Conservation (phyloP, 1,140 invertebrate genomes). For the Saccostrea echinata region DNA sequence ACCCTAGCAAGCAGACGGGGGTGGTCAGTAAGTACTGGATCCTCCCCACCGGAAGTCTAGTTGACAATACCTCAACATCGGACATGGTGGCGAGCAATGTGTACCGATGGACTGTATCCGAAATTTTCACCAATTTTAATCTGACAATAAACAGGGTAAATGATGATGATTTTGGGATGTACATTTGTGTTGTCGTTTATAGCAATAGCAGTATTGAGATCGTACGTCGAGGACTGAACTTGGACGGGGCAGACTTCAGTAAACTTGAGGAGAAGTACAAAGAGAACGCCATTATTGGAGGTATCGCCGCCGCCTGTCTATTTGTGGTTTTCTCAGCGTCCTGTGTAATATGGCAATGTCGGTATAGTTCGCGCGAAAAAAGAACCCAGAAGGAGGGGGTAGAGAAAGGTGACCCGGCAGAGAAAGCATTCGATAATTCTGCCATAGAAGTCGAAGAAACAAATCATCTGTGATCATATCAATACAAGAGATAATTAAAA, state of each 20-base stretch:
- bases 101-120: conserved; percentile 36
- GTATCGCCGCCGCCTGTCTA: conserved; percentile 65
- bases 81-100: conserved; percentile 13
- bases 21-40: conserved; percentile 48
- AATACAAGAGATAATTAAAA: neutral
- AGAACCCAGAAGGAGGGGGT: conserved; percentile 32
- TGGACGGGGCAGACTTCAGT: conserved; percentile 70
- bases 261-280: conserved; percentile 64
- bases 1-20: neutral
- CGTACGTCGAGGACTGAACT: conserved; percentile 67
- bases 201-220: conserved; percentile 30
- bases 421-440: conserved; percentile 24
- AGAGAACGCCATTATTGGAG: conserved; percentile 69
- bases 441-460: conserved; percentile 22
- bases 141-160: conserved; percentile 61
- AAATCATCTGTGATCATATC: neutral
- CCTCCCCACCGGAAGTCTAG: conserved; percentile 39
- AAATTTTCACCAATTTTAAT: conserved; percentile 45
- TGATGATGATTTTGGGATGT: conserved; percentile 72
- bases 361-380: conserved; percentile 55
- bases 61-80: conserved; percentile 11
- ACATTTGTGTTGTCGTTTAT: conserved; percentile 68
- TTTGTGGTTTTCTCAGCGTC: conserved; percentile 55
- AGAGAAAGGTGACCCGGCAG: conserved; percentile 11
- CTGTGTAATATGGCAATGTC: conserved; percentile 66